phyloP scores from a whole-genome alignment of 92 coral and sea anemone genomes.

The Montipora capitata region DNA sequence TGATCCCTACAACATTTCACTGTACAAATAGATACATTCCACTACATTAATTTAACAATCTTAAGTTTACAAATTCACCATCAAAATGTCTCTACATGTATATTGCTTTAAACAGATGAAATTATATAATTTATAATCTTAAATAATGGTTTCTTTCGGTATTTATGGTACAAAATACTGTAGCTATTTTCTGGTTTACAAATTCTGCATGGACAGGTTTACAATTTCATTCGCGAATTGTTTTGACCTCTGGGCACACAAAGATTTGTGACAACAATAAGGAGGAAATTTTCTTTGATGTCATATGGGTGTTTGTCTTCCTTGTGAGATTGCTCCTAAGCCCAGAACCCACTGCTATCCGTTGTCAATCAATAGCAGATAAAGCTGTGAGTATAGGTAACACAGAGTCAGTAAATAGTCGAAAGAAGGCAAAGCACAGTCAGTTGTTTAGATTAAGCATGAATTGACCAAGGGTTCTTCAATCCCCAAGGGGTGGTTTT shows the following conservation, averaged over 20 bases:
- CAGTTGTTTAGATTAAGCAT: background rate
- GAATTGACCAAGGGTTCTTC: no score
- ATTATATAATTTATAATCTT: slow-evolving; percentile 2
- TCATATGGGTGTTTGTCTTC: slow-evolving; percentile 49
- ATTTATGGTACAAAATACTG: slow-evolving; percentile 1
- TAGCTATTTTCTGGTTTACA: background rate
- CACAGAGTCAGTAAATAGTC: slow-evolving; percentile 69
- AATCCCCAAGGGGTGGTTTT: no score
- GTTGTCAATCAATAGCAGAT: slow-evolving; percentile 55
- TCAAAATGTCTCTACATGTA: background rate
- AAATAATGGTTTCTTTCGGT: background rate
- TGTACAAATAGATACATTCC: slow-evolving; percentile 36
- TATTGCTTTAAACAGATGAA: slow-evolving; percentile 21
- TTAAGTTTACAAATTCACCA: slow-evolving; percentile 27
- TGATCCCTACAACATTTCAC: slow-evolving; percentile 11
- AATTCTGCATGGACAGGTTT: background rate
- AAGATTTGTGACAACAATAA: background rate
- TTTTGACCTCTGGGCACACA: slow-evolving; percentile 9
- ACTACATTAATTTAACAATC: slow-evolving; percentile 14
- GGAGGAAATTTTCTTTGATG: slow-evolving; percentile 23
- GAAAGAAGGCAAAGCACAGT: background rate
- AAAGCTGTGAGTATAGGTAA: slow-evolving; percentile 77
- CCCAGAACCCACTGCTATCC: slow-evolving; percentile 64
- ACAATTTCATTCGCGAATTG: background rate
- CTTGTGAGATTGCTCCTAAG: slow-evolving; percentile 19